Evolutionary conservation across 2,797 vertebrate genomes (phyloP), one percentile per base, ranked within the genome.

Genomic region (Lacerta agilis): DNA sequence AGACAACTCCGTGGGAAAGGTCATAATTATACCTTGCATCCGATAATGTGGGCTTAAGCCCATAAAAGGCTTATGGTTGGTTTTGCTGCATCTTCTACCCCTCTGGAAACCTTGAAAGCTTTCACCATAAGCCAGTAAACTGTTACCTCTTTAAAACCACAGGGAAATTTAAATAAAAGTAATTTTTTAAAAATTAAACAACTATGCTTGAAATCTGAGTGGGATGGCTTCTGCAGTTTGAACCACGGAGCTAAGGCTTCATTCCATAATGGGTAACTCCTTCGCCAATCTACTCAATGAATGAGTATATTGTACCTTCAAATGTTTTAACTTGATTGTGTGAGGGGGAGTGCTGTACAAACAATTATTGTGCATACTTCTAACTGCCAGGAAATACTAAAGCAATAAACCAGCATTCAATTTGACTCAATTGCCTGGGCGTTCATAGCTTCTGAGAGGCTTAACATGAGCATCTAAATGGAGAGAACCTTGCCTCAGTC

Each of bases 301-400:
- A 87, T 79, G 85, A 87, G 20, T 76, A 75, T 55, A 90, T 80
- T 72, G 27, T 79, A 87, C 33, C 82, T 83, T 87, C 1, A 58
- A 55, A 71, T 64, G 49, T 8, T 45, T 77, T 66, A 77, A 78
- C 67, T 25, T 77, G 64, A 43, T 27, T 92, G 61, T 86, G 4
- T n/a, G 45, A 87, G 5, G 41, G 79, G 49, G 86, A 0, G 87
- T 33, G 41, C 69, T 27, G 82, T 33, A 20, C 29, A 36, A 20
- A 2, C 69, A 27, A 58, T 81, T 93, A 86, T 27, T 87, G n/a
- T 38, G 36, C 64, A 88, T 10, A 81, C 78, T 89, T 92, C 81
- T 88, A 87, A 55, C 38, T 84, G 33, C 61, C 10, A 55, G 61
- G 61, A 90, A 79, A 88, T 81, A 55, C 11, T 79, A 91, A 78